A percentile compares a stretch with the other conserved stretches of the same genome.
Conservation (phyloP, 2,888 invertebrate genomes). For the Reticulitermes lucifugus region DNA sequence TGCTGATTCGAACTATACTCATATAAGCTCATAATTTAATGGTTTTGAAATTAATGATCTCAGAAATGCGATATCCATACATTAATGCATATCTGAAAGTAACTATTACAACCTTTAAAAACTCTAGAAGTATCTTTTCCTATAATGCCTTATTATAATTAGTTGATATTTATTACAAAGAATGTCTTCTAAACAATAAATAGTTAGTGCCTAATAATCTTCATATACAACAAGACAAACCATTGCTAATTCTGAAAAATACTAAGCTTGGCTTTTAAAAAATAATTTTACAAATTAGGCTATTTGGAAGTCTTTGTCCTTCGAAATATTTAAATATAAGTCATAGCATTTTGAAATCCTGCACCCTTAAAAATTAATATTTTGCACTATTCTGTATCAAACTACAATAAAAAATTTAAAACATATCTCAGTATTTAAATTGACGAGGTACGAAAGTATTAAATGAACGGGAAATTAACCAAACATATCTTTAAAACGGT, state of each 20-base stretch:
- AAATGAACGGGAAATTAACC: neutral
- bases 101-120: neutral
- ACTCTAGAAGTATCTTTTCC: slow-evolving; percentile 20
- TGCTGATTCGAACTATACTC: too few relatives aligned
- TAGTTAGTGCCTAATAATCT: slow-evolving; percentile 34
- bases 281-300: slow-evolving; percentile 20
- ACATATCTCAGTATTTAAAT: neutral
- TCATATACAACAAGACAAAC: neutral
- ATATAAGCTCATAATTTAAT: too few relatives aligned
- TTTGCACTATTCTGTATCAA: neutral
- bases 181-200: slow-evolving; percentile 27
- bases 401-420: neutral
- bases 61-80: neutral
- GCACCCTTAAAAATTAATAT: neutral
- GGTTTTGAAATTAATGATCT: neutral
- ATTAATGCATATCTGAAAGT: slow-evolving; percentile 5
- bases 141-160: slow-evolving; percentile 37
- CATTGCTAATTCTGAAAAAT: neutral
- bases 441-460: neutral
- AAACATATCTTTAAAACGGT: slow-evolving; percentile 8
- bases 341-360: slow-evolving; percentile 16
- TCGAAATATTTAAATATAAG: slow-evolving; percentile 8
- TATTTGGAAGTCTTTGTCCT: slow-evolving; percentile 11
- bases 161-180: slow-evolving; percentile 22
- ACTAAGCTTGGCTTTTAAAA: slow-evolving; percentile 31